phyloP scores from a whole-genome alignment of 2,113 vertebrate genomes.

The Acanthochromis polyacanthus region DNA sequence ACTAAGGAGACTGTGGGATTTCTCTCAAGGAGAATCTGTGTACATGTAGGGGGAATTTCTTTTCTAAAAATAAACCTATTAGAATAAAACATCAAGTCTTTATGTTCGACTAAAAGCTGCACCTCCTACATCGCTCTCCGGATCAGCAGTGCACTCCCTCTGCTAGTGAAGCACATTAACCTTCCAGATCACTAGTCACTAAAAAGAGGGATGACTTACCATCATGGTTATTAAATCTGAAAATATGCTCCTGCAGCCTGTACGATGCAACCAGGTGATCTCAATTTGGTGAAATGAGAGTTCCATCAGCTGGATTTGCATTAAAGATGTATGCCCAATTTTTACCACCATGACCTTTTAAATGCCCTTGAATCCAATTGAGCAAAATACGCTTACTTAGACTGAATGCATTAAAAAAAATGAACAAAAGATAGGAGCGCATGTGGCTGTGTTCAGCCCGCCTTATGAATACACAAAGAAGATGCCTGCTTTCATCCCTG shows the following conservation, averaged over 20 bases:
- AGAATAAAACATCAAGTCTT: conserved; percentile 35
- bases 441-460: conserved; percentile 30
- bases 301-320: conserved; percentile 71
- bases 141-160: conserved; percentile 55
- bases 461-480: conserved; percentile 45
- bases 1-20: neutral
- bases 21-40: neutral
- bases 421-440: conserved; percentile 41
- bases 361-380: conserved; percentile 79
- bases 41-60: conserved; percentile 6
- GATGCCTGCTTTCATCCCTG: conserved; percentile 40
- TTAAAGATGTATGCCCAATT: conserved; percentile 77
- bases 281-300: conserved; percentile 65
- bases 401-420: conserved; percentile 68
- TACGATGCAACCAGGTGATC: conserved; percentile 66
- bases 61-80: conserved; percentile 27
- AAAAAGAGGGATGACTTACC: conserved; percentile 88
- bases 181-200: conserved; percentile 87
- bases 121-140: conserved; percentile 42
- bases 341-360: conserved; percentile 70
- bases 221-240: conserved; percentile 89
- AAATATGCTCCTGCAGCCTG: conserved; percentile 85
- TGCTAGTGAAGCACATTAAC: conserved; percentile 89
- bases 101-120: conserved; percentile 25
- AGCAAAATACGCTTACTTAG: conserved; percentile 68